Evolutionary conservation across 1,140 invertebrate species (phyloP), one percentile per base, ranked within the genome.

Genomic region (Brachionus asplanchnoidis): DNA sequence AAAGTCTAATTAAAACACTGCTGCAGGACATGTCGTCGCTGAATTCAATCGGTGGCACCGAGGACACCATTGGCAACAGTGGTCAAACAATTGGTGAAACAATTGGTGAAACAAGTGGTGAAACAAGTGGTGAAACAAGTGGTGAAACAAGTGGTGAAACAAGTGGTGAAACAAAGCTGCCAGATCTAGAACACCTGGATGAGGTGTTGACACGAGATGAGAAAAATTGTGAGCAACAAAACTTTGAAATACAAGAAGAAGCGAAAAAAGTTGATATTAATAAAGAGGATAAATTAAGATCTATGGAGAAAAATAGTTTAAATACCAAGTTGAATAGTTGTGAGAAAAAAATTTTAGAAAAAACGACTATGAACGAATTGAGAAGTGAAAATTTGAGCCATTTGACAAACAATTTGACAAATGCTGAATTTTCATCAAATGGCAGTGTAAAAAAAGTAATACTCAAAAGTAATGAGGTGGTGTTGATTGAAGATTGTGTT

Each of bases 191-290:
- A 6, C 17, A 75, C 20, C 11, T 11, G 23, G 42, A 75, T 20
- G 44, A 17, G 42, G n/a, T 77, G 73, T 77, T 20, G 46, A 46
- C 73, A 77, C 73, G 50, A 20, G 42, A 77, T 26, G 20, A 77
- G 50, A 23, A 77, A 77, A 46, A 46, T 23, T 20, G 2, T 26
- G 23, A 77, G 42, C 8, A 36, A 36, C 32, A 28, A 75, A 75
- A 75, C 70, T 50, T 77, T 77, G 73, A 77, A 77, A 77, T 77
- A 77, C 26, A 50, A 77, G 73, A 77, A 20, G 73, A 77, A 26
- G 42, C 17, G 46, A 46, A 77, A 77, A 23, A 77, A 70, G 36
- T 36, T 50, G 26, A 50, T 46, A 50, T 42, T 75, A 44, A 28
- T 32, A 77, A 77, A 11, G 32, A 77, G 46, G 46, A 46, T 77